Evolutionary conservation across 1,140 invertebrate species (phyloP).

Genomic region (Macrobrachium nipponense): DNA sequence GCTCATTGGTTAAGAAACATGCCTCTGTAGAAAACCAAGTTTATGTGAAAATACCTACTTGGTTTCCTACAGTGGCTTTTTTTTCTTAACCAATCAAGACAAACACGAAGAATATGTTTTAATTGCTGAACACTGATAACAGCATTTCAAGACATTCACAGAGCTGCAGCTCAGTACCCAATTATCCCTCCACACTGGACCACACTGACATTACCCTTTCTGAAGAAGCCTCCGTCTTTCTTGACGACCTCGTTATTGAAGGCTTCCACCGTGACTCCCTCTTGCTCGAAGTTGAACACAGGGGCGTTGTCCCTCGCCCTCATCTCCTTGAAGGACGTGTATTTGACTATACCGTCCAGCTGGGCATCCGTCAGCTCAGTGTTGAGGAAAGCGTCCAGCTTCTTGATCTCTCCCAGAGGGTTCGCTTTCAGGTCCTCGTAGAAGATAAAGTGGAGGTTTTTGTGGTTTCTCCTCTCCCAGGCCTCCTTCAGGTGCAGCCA

Average conservation of each 20-base stretch:
- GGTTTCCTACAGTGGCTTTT: too few relatives aligned
- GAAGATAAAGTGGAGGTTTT: conserved; percentile 62
- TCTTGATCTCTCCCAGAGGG: conserved; percentile 74
- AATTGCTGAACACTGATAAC: too few relatives aligned
- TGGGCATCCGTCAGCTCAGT: conserved; percentile 77
- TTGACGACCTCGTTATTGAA: background rate
- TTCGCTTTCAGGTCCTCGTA: conserved; percentile 69
- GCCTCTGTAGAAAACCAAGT: too few relatives aligned
- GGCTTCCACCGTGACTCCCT: background rate
- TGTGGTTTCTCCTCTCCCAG: conserved; percentile 58
- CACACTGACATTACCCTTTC: background rate
- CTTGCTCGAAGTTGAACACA: too few relatives aligned
- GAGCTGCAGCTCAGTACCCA: too few relatives aligned
- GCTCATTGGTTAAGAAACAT: too few relatives aligned
- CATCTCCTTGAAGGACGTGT: conserved; percentile 9
- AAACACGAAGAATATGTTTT: too few relatives aligned
- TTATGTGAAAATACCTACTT: too few relatives aligned
- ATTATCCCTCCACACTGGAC: too few relatives aligned
- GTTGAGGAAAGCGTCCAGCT: conserved; percentile 80
- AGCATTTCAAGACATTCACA: too few relatives aligned
- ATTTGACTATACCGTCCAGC: conserved; percentile 72
- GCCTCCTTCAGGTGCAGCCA: conserved; percentile 59
- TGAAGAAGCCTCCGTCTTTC: conserved; percentile 17
- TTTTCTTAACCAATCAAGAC: too few relatives aligned
- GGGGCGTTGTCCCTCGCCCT: background rate